Evolutionary conservation across 2,888 invertebrate species (phyloP).

Genomic region (Nomada flava): DNA sequence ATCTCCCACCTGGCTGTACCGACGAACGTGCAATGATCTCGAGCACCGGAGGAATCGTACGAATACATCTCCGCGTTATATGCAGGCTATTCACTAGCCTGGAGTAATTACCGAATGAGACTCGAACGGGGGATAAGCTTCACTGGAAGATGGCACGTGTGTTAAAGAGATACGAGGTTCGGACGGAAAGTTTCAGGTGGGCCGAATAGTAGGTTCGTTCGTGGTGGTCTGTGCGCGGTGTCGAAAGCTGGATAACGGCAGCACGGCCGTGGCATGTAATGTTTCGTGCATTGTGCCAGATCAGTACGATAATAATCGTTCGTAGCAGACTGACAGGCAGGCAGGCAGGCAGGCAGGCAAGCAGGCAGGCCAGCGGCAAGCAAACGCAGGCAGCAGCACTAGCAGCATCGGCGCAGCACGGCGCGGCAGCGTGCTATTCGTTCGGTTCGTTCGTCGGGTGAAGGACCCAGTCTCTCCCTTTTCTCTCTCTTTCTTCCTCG

Average conservation of each 20-base stretch:
- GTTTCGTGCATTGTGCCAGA: constrained; percentile 59
- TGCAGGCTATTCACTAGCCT: constrained; percentile 9
- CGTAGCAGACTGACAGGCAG: constrained; percentile 47
- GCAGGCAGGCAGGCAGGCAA: constrained; percentile 43
- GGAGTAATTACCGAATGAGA: constrained; percentile 43
- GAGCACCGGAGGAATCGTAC: neutral
- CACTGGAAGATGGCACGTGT: constrained; percentile 22
- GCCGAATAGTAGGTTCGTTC: neutral
- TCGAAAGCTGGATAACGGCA: constrained; percentile 47
- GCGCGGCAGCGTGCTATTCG: constrained; percentile 57
- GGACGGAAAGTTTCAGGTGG: constrained; percentile 14
- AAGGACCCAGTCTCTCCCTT: constrained; percentile 74
- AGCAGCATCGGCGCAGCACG: neutral
- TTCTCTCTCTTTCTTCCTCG: constrained; percentile 47
- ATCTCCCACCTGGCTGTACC: neutral
- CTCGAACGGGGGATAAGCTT: constrained; percentile 1
- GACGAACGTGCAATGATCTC: constrained; percentile 26
- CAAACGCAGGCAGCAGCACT: constrained; percentile 45
- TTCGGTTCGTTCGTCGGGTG: constrained; percentile 73
- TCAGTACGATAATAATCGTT: constrained; percentile 65
- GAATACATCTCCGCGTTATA: neutral
- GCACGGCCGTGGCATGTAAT: constrained; percentile 50
- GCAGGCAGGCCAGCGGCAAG: constrained; percentile 26
- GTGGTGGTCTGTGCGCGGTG: constrained; percentile 16
- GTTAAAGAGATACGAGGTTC: constrained; percentile 4